These are phyloP conservation scores for Dryobotodes eremita DNA, from an alignment of 2,888 invertebrate genomes.

Conservation along the genomic window DNA sequence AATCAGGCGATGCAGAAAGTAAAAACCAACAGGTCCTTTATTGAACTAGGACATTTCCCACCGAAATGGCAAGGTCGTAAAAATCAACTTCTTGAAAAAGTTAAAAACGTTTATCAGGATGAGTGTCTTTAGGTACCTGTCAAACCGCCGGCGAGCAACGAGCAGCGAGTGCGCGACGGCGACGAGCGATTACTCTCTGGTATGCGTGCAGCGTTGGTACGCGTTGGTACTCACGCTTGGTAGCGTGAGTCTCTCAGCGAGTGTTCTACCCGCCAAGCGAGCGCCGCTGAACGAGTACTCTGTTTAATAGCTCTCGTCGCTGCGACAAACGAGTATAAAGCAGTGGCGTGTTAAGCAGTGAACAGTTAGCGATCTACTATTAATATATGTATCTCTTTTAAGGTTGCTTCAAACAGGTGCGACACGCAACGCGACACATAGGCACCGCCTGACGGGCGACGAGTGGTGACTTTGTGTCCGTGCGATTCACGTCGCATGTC, in stretches of 20 bases:
- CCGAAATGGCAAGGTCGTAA: not conserved
- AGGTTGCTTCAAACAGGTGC: too few species aligned
- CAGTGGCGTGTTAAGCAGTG: too few species aligned
- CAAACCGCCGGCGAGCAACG: not conserved
- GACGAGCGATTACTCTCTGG: not conserved
- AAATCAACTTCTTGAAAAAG: not conserved
- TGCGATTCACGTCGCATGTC: too few species aligned
- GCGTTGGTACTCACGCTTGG: too few species aligned
- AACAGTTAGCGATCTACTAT: not conserved
- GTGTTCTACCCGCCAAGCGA: not conserved
- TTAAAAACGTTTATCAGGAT: not conserved
- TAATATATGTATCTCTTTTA: too few species aligned
- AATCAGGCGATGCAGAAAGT: not conserved
- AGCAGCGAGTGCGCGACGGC: too few species aligned
- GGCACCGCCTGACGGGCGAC: too few species aligned
- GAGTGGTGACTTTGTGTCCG: too few species aligned
- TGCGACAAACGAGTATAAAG: not conserved
- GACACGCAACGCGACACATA: too few species aligned
- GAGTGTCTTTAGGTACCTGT: not conserved
- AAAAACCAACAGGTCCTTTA: not conserved
- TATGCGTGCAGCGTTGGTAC: too few species aligned
- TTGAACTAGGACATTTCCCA: not conserved
- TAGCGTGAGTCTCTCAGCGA: too few species aligned
- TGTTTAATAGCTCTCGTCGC: not conserved
- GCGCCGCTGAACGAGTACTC: not conserved